phyloP scores from a whole-genome alignment of 1,140 invertebrate genomes.

The Agrilus planipennis region DNA sequence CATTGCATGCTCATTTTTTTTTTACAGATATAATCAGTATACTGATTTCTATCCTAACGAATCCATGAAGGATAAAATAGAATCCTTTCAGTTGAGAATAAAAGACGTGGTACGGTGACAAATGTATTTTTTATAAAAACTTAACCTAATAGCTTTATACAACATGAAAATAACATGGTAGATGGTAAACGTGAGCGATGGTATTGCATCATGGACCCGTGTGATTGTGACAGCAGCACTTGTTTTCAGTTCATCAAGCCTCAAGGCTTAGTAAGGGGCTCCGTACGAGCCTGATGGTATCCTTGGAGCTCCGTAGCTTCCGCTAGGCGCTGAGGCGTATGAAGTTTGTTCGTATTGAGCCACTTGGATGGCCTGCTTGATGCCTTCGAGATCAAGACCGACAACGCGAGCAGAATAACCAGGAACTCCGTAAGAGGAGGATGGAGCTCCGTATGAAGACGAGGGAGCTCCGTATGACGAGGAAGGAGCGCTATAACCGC shows the following conservation, averaged over 20 bases:
- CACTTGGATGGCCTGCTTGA: conserved; percentile 64
- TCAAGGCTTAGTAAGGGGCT: conserved; percentile 35
- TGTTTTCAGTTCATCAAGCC: conserved; percentile 10
- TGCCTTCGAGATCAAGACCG: conserved; percentile 60
- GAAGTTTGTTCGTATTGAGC: conserved; percentile 54
- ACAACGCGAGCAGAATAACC: conserved; percentile 46
- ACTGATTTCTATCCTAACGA: too few relatives aligned
- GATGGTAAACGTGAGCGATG: conserved; percentile 15
- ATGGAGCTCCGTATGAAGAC: conserved; percentile 47
- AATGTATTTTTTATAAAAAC: conserved; percentile 36
- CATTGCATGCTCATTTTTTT: too few relatives aligned
- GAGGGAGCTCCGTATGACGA: conserved; percentile 43
- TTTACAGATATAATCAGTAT: too few relatives aligned
- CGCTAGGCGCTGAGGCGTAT: conserved; percentile 33
- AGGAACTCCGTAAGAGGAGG: conserved; percentile 44
- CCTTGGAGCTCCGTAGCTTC: conserved; percentile 35
- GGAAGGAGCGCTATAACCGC: conserved; percentile 32
- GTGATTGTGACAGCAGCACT: conserved; percentile 17
- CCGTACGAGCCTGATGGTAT: conserved; percentile 48
- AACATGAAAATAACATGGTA: conserved; percentile 28
- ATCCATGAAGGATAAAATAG: too few relatives aligned
- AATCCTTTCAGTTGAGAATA: too few relatives aligned
- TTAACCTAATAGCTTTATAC: conserved; percentile 37
- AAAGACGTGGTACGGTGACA: conserved; percentile 36
- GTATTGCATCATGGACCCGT: conserved; percentile 34